These are phyloP conservation scores for Orussus abietinus DNA, from an alignment of 1,140 invertebrate species.

Conservation along the genomic window DNA sequence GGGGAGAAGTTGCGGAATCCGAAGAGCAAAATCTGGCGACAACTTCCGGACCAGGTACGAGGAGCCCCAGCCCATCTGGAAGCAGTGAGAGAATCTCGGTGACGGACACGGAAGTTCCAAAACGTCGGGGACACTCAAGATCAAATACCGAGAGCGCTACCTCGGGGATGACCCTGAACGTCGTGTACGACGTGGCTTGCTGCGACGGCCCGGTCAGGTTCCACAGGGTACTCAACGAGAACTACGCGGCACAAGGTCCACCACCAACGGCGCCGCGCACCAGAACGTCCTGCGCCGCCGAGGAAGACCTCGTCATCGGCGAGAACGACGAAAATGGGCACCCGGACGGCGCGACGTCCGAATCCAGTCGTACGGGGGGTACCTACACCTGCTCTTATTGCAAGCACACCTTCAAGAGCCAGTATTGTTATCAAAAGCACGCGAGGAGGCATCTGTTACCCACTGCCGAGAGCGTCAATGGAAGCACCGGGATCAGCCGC, in stretches of 20 bases:
- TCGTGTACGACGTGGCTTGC: conserved; percentile 77
- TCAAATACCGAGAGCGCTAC: conserved; percentile 6
- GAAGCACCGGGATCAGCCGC: conserved; percentile 5
- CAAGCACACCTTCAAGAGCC: conserved; percentile 76
- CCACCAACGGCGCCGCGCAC: conserved; percentile 27
- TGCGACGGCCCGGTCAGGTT: conserved; percentile 85
- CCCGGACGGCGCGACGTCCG: conserved; percentile 8
- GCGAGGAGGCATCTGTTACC: conserved; percentile 66
- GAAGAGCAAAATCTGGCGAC: too few relatives aligned
- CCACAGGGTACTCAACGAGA: conserved; percentile 71
- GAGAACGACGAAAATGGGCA: conserved; percentile 41
- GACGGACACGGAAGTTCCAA: conserved; percentile 3
- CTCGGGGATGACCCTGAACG: conserved; percentile 20
- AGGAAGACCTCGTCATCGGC: conserved; percentile 21
- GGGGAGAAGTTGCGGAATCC: too few relatives aligned
- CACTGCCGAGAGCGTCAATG: conserved; percentile 21
- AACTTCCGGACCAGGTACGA: conserved; percentile 11
- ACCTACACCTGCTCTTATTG: conserved; percentile 76
- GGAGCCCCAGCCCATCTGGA: conserved; percentile 21
- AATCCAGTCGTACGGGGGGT: conserved; percentile 22
- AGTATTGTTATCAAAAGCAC: conserved; percentile 79
- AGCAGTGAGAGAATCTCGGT: conserved; percentile 10
- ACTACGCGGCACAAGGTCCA: conserved; percentile 52
- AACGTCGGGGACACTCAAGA: conserved; percentile 7
- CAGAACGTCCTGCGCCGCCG: conserved; percentile 26